Base-by-base conservation (phyloP, 2,797 vertebrate genomes). In the Dendrocincla fuliginosa region DNA sequence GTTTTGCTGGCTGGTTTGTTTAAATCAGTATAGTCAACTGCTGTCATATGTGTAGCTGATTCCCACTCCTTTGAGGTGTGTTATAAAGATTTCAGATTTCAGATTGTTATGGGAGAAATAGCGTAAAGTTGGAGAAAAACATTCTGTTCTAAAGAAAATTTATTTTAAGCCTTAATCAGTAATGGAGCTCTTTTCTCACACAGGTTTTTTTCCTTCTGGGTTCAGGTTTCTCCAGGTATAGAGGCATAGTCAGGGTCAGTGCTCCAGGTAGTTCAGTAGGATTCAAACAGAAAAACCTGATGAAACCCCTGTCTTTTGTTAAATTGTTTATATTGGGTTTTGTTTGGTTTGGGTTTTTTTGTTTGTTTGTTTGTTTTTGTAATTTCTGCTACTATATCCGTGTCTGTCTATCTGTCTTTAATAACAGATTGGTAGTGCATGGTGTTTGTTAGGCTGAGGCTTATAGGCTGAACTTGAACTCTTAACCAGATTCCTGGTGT, bases 21-120 rank as follows among this genome's bases (percentile, higher is more conserved):
- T 55, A 83, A 83, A 81, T 49, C 32, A 57, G 15, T 64, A 4
- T 2, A 33, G 41, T 32, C 16, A 74, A 2, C 30, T 52, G 12
- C 23, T 63, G n/a, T 9, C 2, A 1, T 27, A 56, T 0, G 0
- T 30, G 15, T 64, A n/a, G 9, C 44, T 87, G 16, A 9, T 82
- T 79, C 8, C 24, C 9, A 20, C 15, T 82, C 50, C 25, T 69
- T 28, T 80, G 55, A 17, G 3, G 2, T 71, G 3, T 12, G 23
- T 46, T 84, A 32, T 10, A 16, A 76, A 82, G n/a, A 59, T 65
- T 83, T 78, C 44, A 65, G 14, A 35, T 35, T 35, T 35, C 35
- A 35, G 35, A 35, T 32, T 56, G 13, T 50, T 69, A 16, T 15
- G 80, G 47, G 25, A 67, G 16, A 80, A 89, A 52, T 22, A 47